Base-by-base conservation (phyloP, 2,113 vertebrate genomes). In the Elgaria multicarinata region DNA sequence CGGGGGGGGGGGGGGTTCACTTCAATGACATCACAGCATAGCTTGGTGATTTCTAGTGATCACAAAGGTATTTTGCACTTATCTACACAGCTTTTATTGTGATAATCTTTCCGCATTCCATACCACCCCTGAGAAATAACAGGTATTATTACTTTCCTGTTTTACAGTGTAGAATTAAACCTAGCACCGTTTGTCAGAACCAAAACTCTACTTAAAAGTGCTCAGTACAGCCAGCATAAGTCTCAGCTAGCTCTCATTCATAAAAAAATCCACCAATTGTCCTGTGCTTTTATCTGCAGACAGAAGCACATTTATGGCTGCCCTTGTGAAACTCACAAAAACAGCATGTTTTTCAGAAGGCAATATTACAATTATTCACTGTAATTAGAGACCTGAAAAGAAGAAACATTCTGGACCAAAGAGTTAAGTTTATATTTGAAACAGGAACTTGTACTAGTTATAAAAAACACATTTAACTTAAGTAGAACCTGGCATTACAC, bases 401-500 rank as follows among this genome's bases (percentile, higher is more conserved):
- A 18, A 20, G 16, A 50, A 8, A 88, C 72, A 85, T 85, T n/a
- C 22, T 13, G 85, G 83, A 16, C 36, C 46, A 77, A 13, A 58
- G 87, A 85, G 53, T 31, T 24, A 88, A n/a, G 0, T 33, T 86
- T 53, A 13, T 78, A 44, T 81, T 67, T 89, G 87, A 92, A 91
- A 84, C 87, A 87, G 4, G 50, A 93, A 76, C 75, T 92, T 62
- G 76, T 88, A 91, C 2, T 36, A 50, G 90, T 13, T 77, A 39
- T 53, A 77, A 89, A 89, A n/a, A 78, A 39, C 2, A 24, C 26
- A 90, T 39, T 84, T 92, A 72, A 86, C 94, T 87, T 93, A 85
- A 92, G 85, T 71, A 91, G 71, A 46, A 89, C 92, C 90, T 82
- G 82, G 87, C 93, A 91, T 92, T 67, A 92, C 82, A 95, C 89